Evolutionary conservation across 2,797 vertebrate species (phyloP).

Genomic region (Gadopsis bispinosus): DNA sequence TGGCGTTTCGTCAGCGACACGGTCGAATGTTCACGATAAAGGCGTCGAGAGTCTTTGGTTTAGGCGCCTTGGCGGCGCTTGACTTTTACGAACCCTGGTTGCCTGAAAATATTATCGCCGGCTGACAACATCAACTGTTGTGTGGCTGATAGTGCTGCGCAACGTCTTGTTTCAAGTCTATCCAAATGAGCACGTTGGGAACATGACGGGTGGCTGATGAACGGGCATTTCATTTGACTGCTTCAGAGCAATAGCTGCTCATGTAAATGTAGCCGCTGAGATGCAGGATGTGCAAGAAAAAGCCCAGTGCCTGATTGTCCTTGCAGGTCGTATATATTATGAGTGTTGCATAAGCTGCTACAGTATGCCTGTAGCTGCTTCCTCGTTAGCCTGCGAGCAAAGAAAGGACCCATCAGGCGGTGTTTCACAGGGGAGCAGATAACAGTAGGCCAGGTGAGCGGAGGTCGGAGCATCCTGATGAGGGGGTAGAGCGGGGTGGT

Average conservation of each 20-base stretch:
- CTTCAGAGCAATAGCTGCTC: not conserved
- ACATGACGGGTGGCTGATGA: not conserved
- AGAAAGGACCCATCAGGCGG: conserved; percentile 58
- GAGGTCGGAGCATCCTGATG: conserved; percentile 66
- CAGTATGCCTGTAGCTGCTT: conserved; percentile 21
- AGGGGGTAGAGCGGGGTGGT: not conserved
- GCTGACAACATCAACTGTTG: not conserved
- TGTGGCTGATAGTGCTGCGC: not conserved
- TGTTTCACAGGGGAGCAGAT: conserved; percentile 60
- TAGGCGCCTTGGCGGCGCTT: too few species aligned
- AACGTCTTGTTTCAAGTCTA: not conserved
- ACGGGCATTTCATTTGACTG: not conserved
- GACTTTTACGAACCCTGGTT: too few species aligned
- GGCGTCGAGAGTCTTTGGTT: too few species aligned
- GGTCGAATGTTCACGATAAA: too few species aligned
- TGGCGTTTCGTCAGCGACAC: too few species aligned
- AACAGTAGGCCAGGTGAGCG: conserved; percentile 67
- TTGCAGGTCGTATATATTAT: conserved; percentile 59
- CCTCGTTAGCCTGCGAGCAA: conserved; percentile 66
- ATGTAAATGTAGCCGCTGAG: not conserved
- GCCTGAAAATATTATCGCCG: not conserved
- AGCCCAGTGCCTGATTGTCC: conserved; percentile 31
- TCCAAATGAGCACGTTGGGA: not conserved
- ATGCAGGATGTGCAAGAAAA: not conserved
- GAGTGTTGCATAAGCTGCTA: conserved; percentile 20